A percentile compares a stretch with the other conserved stretches of the same genome.
These are phyloP conservation scores for Pipra filicauda DNA, from an alignment of 2,113 vertebrate genomes.

Conservation along the genomic window DNA sequence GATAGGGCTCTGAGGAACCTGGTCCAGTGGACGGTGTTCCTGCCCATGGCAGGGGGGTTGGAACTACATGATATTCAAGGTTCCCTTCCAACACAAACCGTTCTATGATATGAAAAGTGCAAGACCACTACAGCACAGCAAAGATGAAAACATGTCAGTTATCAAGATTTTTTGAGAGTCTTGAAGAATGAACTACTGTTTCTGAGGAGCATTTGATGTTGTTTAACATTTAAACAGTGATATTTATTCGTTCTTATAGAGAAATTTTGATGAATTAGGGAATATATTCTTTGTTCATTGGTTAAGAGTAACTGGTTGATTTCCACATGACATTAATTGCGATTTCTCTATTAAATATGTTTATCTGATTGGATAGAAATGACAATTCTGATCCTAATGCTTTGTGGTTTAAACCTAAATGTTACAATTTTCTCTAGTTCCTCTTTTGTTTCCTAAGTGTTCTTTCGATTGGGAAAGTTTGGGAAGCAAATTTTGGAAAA, in stretches of 20 bases:
- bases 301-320: background rate
- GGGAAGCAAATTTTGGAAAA: conserved; percentile 8
- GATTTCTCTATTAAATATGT: background rate
- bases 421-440: background rate
- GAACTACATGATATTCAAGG: background rate
- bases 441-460: background rate
- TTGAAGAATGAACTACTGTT: background rate
- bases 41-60: background rate
- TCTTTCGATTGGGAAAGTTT: background rate
- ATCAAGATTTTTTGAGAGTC: background rate
- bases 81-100: background rate
- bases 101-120: background rate
- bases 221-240: background rate
- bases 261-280: background rate
- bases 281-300: background rate
- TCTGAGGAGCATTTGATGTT: background rate
- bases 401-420: background rate
- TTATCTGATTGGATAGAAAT: background rate
- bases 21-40: background rate
- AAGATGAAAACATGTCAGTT: background rate
- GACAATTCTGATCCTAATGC: background rate
- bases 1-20: background rate
- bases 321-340: background rate
- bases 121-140: background rate
- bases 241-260: background rate